phyloP scores from a whole-genome alignment of 2,888 invertebrate genomes.

The Cryptosula pallasiana region DNA sequence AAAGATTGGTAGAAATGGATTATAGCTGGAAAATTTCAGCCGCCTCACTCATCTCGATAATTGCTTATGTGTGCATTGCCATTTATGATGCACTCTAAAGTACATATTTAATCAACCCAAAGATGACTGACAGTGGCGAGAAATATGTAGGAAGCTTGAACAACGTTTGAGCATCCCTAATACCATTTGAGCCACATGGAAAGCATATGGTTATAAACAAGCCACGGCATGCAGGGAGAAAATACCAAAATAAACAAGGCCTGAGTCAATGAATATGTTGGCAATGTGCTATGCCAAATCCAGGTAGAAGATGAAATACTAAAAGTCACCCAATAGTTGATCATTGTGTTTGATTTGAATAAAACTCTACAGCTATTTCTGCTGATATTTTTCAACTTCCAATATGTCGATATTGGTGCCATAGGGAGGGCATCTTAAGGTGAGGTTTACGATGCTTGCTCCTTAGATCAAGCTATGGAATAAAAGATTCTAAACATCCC shows the following conservation, averaged over 20 bases:
- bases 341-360: background rate
- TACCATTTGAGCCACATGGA: too few relatives aligned
- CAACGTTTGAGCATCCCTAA: too few relatives aligned
- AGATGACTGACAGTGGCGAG: too few relatives aligned
- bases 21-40: too few relatives aligned
- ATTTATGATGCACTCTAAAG: too few relatives aligned
- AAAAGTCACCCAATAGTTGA: background rate
- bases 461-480: background rate
- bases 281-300: background rate
- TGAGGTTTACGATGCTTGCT: background rate
- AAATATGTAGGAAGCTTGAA: too few relatives aligned
- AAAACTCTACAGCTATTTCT: background rate
- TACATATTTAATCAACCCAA: too few relatives aligned
- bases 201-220: background rate
- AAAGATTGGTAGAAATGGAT: too few relatives aligned
- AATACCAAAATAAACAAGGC: background rate
- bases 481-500: background rate
- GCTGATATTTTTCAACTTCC: background rate
- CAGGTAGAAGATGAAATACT: background rate
- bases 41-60: too few relatives aligned
- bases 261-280: background rate
- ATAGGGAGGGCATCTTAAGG: background rate
- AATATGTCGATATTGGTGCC: background rate
- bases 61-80: too few relatives aligned
- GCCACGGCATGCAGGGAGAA: background rate